Evolutionary conservation across 2,113 vertebrate species (phyloP).

Genomic region (Corapipo altera): DNA sequence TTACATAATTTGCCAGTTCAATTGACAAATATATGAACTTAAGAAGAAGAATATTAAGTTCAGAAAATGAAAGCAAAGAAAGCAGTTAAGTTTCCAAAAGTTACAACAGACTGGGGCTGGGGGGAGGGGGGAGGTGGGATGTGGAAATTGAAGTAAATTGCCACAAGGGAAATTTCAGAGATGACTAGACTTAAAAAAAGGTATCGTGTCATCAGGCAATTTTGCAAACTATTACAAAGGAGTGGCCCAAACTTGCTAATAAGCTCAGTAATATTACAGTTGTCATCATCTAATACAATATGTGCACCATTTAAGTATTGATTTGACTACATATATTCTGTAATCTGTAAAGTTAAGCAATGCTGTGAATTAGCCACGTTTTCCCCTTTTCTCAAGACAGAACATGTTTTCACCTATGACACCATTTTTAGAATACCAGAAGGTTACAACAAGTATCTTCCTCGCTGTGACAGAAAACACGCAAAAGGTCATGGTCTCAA

Average conservation of each 20-base stretch:
- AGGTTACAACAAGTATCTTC: conserved; percentile 63
- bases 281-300: neutral
- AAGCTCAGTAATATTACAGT: neutral
- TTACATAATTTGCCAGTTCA: neutral
- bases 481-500: conserved; percentile 66
- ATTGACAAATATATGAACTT: neutral
- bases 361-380: neutral
- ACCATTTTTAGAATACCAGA: conserved; percentile 62
- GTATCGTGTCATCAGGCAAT: neutral
- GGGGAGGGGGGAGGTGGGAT: neutral
- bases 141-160: neutral
- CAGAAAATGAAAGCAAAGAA: neutral
- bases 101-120: neutral
- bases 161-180: neutral
- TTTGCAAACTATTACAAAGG: neutral
- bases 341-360: neutral
- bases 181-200: neutral
- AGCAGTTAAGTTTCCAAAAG: neutral
- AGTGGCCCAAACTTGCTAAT: neutral
- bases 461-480: conserved; percentile 72
- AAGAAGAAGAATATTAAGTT: neutral
- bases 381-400: conserved; percentile 63
- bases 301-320: neutral
- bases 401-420: conserved; percentile 68
- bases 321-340: neutral